Conservation (phyloP, 2,113 vertebrate species). For the Brachypodius melanocephalos region DNA sequence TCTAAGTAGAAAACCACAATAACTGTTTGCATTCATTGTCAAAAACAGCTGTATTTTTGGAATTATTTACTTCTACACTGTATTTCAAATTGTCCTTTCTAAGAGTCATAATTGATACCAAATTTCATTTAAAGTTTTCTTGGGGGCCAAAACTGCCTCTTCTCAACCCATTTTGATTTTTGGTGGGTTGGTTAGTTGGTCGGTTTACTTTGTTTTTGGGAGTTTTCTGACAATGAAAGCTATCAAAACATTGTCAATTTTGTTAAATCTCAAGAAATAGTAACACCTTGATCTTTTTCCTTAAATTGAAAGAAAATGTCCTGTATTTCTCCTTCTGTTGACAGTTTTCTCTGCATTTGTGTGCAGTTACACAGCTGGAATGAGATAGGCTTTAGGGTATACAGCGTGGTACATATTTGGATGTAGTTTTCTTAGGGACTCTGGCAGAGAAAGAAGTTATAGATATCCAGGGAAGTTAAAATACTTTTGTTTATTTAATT, state of each 20-base stretch:
- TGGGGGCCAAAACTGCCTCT: not conserved
- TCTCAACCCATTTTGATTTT: not conserved
- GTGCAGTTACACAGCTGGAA: not conserved
- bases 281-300: not conserved
- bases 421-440: not conserved
- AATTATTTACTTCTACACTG: not conserved
- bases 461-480: not conserved
- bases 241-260: not conserved
- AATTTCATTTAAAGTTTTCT: not conserved
- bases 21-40: not conserved
- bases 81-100: conserved; percentile 27
- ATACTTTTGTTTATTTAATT: not conserved
- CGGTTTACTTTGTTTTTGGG: accelerated
- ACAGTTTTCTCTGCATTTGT: not conserved
- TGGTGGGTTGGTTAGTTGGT: not conserved
- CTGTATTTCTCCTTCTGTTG: not conserved
- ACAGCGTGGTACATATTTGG: accelerated
- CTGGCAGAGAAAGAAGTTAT: not conserved
- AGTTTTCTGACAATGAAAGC: not conserved
- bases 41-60: not conserved
- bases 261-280: not conserved
- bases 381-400: not conserved
- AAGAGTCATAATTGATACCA: not conserved
- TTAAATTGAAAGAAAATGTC: not conserved
- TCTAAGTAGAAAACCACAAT: not conserved